Evolutionary conservation across 2,113 vertebrate species (phyloP), one percentile per base, ranked within the genome.

Genomic region (Crotalus horridus): DNA sequence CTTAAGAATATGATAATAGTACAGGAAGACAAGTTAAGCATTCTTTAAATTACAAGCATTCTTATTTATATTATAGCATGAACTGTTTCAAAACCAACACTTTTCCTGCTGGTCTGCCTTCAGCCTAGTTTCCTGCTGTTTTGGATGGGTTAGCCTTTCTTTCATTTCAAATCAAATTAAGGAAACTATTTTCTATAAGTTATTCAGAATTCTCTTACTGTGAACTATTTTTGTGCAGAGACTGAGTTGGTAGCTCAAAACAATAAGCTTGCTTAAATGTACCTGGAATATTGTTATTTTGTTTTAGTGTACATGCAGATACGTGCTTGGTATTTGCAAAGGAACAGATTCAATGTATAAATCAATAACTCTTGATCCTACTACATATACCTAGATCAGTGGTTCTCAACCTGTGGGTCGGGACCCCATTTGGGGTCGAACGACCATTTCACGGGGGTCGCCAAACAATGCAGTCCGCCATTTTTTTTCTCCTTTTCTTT

Each of bases 171-270:
- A 93, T 59, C 88, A 55, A 85, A 93, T 61, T 61, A 89, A 61
- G 54, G 87, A 93, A 91, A 91, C 23, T 81, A 56, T 91, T 89
- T 86, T 93, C 69, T 58, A 43, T 55, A 39, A 46, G 24, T 54
- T 56, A 89, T 89, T 93, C 87, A 54, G 6, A 91, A 59, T 91
- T 33, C 17, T 74, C 87, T 54, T 85, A 39, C 64, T 89, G 81
- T 93, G 90, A 93, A 64, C 87, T 91, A 85, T 56, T 53, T 64
- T 61, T 91, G 87, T 89, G 89, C 89, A 91, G 87, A 88, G 61
- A 58, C 43, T 81, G 33, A 10, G 54, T 61, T 89, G 43, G 23
- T 24, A 91, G 55, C 20, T 1, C 0, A 23, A 12, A 46, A 1
- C n/a, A 17, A 26, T 59, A 85, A 17, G 85, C 69, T 33, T 58